A percentile compares a stretch with the other conserved stretches of the same genome.
Conservation (phyloP, 2,113 vertebrate genomes). For the Scomber japonicus region DNA sequence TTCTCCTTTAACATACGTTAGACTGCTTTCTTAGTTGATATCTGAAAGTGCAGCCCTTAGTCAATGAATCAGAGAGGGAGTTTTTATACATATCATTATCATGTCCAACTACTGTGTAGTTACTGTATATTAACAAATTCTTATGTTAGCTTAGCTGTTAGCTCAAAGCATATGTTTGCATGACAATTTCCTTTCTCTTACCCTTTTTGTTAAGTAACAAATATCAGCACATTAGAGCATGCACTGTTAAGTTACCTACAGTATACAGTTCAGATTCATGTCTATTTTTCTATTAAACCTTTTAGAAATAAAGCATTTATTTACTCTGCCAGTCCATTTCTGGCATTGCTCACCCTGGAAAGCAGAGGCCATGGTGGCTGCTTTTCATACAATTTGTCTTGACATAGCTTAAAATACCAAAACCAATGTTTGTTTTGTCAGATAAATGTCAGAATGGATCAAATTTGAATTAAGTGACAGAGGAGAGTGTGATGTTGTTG, state of each 20-base stretch:
- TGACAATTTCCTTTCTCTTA: slow-evolving; percentile 68
- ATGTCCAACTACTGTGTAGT: slow-evolving; percentile 87
- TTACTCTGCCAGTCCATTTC: slow-evolving; percentile 45
- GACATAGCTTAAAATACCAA: slow-evolving; percentile 60
- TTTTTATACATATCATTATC: slow-evolving; percentile 80
- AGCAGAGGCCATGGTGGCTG: slow-evolving; percentile 37
- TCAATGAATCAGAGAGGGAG: slow-evolving; percentile 46
- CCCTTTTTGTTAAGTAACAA: slow-evolving; percentile 53
- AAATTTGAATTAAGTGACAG: slow-evolving; percentile 38
- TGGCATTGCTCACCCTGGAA: slow-evolving; percentile 33
- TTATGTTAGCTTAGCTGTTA: slow-evolving; percentile 68
- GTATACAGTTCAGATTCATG: slow-evolving; percentile 73
- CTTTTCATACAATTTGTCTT: slow-evolving; percentile 35
- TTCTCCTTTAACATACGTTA: slow-evolving; percentile 8
- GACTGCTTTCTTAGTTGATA: slow-evolving; percentile 13
- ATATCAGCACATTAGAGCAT: slow-evolving; percentile 72
- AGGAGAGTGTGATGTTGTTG: slow-evolving; percentile 39
- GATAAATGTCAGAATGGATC: slow-evolving; percentile 68
- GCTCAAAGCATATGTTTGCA: slow-evolving; percentile 68
- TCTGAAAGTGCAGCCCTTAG: slow-evolving; percentile 17
- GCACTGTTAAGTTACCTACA: slow-evolving; percentile 67
- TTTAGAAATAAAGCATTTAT: slow-evolving; percentile 63
- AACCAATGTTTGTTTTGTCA: slow-evolving; percentile 63
- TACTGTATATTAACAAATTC: slow-evolving; percentile 76
- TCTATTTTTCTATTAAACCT: slow-evolving; percentile 83